Evolutionary conservation across 2,888 invertebrate genomes (phyloP).

Genomic region (Iselma pallidipennis): DNA sequence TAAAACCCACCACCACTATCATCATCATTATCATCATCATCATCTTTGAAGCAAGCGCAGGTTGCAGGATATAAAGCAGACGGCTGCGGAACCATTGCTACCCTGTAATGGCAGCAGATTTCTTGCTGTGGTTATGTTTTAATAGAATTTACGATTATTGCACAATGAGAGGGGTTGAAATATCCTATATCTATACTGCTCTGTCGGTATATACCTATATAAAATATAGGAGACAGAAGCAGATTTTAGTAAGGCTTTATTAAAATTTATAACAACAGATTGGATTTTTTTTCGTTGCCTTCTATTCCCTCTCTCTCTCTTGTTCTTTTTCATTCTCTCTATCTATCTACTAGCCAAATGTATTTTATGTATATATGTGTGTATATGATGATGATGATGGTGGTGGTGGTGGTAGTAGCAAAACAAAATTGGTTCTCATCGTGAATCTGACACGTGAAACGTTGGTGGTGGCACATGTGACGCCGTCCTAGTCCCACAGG

Average conservation of each 20-base stretch:
- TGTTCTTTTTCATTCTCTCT: not conserved
- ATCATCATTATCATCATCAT: conserved; percentile 2
- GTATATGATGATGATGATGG: no score
- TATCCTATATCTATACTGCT: not conserved
- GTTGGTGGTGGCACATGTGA: conserved; percentile 15
- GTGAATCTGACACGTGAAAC: conserved; percentile 20
- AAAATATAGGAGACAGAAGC: conserved; percentile 31
- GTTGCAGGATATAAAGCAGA: conserved; percentile 53
- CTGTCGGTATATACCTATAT: not conserved
- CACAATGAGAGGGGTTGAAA: conserved; percentile 50
- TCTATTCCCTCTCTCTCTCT: not conserved
- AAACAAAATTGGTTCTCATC: conserved; percentile 9
- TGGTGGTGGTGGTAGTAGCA: not conserved
- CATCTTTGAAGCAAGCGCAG: conserved; percentile 19
- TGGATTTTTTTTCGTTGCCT: not conserved
- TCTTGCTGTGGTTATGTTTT: conserved; percentile 60
- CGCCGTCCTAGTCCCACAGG: conserved; percentile 18
- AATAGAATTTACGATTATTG: conserved; percentile 60
- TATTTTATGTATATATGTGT: no score
- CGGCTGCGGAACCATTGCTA: conserved; percentile 53
- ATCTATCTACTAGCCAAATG: not conserved
- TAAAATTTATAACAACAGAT: conserved; percentile 16
- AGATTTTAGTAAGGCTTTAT: conserved; percentile 52
- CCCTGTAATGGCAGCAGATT: conserved; percentile 57
- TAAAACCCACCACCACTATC: conserved; percentile 1